Evolutionary conservation across 2,113 vertebrate genomes (phyloP), one percentile per base, ranked within the genome.

Genomic region (Pseudorhombus dupliciocellatus): DNA sequence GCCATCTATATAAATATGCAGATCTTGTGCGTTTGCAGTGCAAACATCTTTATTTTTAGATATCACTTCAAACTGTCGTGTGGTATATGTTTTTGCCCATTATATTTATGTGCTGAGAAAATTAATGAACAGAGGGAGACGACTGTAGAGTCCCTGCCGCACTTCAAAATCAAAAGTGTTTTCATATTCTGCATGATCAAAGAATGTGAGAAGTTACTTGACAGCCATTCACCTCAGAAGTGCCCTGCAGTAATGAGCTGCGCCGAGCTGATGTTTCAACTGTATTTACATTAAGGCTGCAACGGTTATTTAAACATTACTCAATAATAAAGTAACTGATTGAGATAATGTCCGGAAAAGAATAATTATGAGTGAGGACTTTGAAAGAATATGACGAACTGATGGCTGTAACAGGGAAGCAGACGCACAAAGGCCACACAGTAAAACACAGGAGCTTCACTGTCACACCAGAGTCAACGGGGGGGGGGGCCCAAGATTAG

Each of bases 1-100:
- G 58, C 70, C 73, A 57, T 50, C 70, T 75, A 57, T 50, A 78
- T 79, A 78, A 73, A 84, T 82, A 82, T 84, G 74, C 73, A 84
- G 67, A 68, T 66, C 51, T 26, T 21, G n/a, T 70, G 21, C 74
- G 62, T 53, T 75, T 53, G 34, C 54, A 40, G 72, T 53, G 58
- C 65, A 60, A 61, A 66, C 31, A 48, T 42, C 28, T 75, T 78
- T 84, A 80, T 76, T 83, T 84, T 76, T 75, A 78, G 81, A 58
- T 48, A 58, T 44, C 52, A 67, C 26, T 65, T 79, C 48, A 53
- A 77, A 77, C 66, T 55, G 22, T 5, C 53, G 48, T 55, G 22
- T 5, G 53, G 48, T 3, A 68, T 83, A 60, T 75, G 75, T 70
- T 74, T 62, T 50, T 59, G 24, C 48, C 37, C 63, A 59, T 62